A percentile compares a stretch with the other conserved stretches of the same genome.
These are phyloP conservation scores for Hestina assimilis DNA, from an alignment of 1,140 invertebrate species.

Conservation along the genomic window DNA sequence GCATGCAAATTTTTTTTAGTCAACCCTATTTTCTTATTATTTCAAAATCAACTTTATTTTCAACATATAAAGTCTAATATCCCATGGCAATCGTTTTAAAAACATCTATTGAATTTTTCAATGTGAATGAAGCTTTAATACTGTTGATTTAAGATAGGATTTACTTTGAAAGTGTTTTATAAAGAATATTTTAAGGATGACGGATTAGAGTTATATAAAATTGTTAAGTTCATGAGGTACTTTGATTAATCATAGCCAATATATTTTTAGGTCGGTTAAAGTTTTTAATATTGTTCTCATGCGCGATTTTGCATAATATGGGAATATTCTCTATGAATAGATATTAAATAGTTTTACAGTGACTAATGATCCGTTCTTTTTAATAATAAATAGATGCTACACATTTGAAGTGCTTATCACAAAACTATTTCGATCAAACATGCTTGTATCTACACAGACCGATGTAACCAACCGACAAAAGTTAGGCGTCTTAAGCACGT, in stretches of 20 bases:
- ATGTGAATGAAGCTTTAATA: conserved; percentile 4
- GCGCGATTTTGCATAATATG: conserved; percentile 46
- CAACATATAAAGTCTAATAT: background rate
- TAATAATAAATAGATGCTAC: too few relatives aligned
- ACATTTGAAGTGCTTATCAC: too few relatives aligned
- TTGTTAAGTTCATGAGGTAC: conserved; percentile 1
- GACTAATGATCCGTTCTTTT: background rate
- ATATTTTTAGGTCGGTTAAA: conserved; percentile 36
- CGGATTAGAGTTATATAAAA: conserved; percentile 53
- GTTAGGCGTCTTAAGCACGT: too few relatives aligned
- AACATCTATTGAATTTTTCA: background rate
- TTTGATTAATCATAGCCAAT: conserved; percentile 67
- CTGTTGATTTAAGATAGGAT: background rate
- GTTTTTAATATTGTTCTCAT: conserved; percentile 47
- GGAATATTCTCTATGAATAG: conserved; percentile 15
- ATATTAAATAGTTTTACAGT: background rate
- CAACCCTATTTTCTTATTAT: conserved; percentile 35
- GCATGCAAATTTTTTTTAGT: conserved; percentile 57
- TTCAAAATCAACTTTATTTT: conserved; percentile 1
- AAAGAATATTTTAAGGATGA: conserved; percentile 37
- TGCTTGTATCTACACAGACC: too few relatives aligned
- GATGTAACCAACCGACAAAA: too few relatives aligned
- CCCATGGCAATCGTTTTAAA: background rate
- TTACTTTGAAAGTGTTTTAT: background rate
- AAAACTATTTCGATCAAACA: too few relatives aligned